Conservation (phyloP, 1,140 invertebrate species). For the Drosophila pseudoobscura region DNA sequence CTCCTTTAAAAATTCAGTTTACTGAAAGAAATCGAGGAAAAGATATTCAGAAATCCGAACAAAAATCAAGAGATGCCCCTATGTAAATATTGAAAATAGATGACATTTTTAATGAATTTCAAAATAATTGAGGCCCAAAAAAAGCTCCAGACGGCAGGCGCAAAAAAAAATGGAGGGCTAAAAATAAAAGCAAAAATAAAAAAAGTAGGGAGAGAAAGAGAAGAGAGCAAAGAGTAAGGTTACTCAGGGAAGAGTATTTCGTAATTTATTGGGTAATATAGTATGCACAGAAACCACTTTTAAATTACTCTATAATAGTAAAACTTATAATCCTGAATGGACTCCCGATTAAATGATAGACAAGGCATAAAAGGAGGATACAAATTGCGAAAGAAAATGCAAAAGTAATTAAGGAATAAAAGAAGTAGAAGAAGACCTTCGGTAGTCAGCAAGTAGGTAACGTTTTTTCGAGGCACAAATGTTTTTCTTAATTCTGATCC, state of each 20-base stretch:
- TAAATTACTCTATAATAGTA: too few relatives aligned
- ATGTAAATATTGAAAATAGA: slow-evolving; percentile 67
- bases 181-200: slow-evolving; percentile 54
- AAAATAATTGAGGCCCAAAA: slow-evolving; percentile 77
- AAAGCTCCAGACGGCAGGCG: slow-evolving; percentile 62
- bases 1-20: slow-evolving; percentile 37
- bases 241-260: not conserved
- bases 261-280: not conserved
- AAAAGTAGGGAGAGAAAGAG: not conserved
- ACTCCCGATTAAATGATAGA: too few relatives aligned
- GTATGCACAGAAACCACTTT: too few relatives aligned
- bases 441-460: too few relatives aligned
- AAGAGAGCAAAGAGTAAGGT: not conserved
- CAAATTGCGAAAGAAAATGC: too few relatives aligned
- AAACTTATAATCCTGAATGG: too few relatives aligned
- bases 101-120: slow-evolving; percentile 78
- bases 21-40: not conserved
- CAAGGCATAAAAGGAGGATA: too few relatives aligned
- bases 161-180: slow-evolving; percentile 64
- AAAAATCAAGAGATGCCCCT: not conserved
- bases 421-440: too few relatives aligned
- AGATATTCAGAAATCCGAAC: too few relatives aligned
- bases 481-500: too few relatives aligned
- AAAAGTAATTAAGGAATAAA: too few relatives aligned
- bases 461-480: too few relatives aligned